A percentile compares a stretch with the other conserved stretches of the same genome.
These are phyloP conservation scores for Diorhabda sublineata DNA, from an alignment of 1,140 invertebrate species.

Conservation along the genomic window DNA sequence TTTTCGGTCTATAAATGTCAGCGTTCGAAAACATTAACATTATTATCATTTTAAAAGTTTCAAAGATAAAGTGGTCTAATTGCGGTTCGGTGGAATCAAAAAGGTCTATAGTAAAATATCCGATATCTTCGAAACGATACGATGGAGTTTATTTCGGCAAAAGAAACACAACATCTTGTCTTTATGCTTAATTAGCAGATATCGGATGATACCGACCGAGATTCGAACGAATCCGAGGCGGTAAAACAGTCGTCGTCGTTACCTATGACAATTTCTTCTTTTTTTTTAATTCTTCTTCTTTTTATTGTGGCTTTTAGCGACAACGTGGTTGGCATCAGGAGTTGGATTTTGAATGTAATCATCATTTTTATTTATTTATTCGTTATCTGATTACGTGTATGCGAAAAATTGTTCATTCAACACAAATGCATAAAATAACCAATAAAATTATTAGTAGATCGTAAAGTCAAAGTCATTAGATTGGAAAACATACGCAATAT, in stretches of 20 bases:
- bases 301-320: background rate
- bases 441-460: no score
- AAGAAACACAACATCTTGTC: conserved; percentile 19
- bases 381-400: no score
- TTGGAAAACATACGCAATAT: no score
- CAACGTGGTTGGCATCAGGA: background rate
- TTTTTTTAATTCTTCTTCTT: background rate
- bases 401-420: no score
- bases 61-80: conserved; percentile 18
- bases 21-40: conserved; percentile 15
- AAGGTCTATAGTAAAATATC: conserved; percentile 7
- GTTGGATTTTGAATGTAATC: background rate
- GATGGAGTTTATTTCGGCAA: conserved; percentile 8
- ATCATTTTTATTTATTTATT: no score
- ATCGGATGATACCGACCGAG: conserved; percentile 18
- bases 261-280: conserved; percentile 8
- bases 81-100: conserved; percentile 15
- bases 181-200: conserved; percentile 21
- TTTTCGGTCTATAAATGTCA: conserved; percentile 15
- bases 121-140: conserved; percentile 11
- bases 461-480: no score
- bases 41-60: conserved; percentile 21
- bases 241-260: conserved; percentile 21
- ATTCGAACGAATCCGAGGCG: conserved; percentile 13
- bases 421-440: no score